These are phyloP conservation scores for Watsonalla binaria DNA, from an alignment of 2,888 invertebrate genomes.

Conservation along the genomic window DNA sequence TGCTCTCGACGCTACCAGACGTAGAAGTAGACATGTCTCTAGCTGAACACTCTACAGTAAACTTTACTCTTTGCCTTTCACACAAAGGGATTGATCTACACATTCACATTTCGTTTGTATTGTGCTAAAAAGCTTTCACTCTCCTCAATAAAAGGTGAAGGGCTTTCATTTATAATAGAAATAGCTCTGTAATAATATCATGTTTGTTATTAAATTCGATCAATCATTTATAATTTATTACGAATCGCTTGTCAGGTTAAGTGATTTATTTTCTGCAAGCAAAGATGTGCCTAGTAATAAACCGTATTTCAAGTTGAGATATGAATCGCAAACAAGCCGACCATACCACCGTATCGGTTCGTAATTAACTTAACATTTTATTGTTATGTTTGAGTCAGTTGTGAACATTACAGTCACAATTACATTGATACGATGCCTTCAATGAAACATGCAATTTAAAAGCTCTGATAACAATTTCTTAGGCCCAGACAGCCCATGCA, in stretches of 20 bases:
- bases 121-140: constrained; percentile 3
- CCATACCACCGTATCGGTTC: background rate
- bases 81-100: constrained; percentile 26
- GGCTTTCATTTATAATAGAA: background rate
- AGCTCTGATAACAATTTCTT: no score
- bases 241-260: constrained; percentile 32
- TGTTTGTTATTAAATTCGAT: constrained; percentile 14
- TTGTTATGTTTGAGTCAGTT: no score
- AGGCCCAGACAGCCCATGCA: no score
- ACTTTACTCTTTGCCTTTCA: constrained; percentile 37
- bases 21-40: constrained; percentile 42
- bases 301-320: constrained; percentile 49
- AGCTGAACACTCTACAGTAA: constrained; percentile 30
- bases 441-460: no score
- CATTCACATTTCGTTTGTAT: constrained; percentile 23
- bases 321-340: constrained; percentile 37
- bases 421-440: no score
- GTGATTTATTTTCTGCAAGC: constrained; percentile 50
- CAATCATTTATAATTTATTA: constrained; percentile 11
- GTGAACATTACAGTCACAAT: no score
- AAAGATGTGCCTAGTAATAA: constrained; percentile 45
- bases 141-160: background rate
- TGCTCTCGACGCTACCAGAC: constrained; percentile 50
- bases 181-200: constrained; percentile 8
- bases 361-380: no score